Evolutionary conservation across 2,113 vertebrate genomes (phyloP), one percentile per base, ranked within the genome.

Genomic region (Mola mola): DNA sequence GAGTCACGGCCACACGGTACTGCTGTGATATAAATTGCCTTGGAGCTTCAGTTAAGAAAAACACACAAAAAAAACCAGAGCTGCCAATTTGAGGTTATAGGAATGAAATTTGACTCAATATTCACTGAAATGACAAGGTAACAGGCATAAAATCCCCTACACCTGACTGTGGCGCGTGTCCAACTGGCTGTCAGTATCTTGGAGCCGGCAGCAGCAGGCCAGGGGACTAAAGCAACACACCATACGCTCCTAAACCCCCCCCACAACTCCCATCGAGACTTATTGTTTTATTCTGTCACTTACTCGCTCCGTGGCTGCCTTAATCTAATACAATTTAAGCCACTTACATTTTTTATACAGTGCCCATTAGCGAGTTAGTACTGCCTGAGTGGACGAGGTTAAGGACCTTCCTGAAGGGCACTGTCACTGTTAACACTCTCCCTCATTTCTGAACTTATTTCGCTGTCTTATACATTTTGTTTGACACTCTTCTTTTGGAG

Each of bases 261-360:
- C 55, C 37, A 25, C 73, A 55, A 38, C 71, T 75, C 81, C 71
- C 80, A 69, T 71, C 38, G 71, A 78, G 82, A 79, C 78, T 69
- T 82, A 88, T 88, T 89, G 88, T 91, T 88, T 89, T 72, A 91
- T 81, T 90, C 86, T 85, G 85, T 88, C 85, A 84, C 82, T 89
- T 90, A 90, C 80, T 80, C 82, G 76, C 87, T 84, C 83, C 79
- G 85, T 72, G 58, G 82, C 73, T 73, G 49, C 75, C 56, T 51
- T 87, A 78, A 86, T 89, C 83, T 82, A 84, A 91, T 81, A 74
- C 78, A 86, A 90, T 90, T 88, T 82, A 82, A 79, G 79, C 75
- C 83, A 89, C 84, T 87, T 85, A 81, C 76, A 83, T 87, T 88
- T 87, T 81, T 88, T 72, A 83, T 78, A 82, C 78, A 72, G 67